phyloP scores from a whole-genome alignment of 2,888 invertebrate species.

The Parapristionchus giblindavisi region DNA sequence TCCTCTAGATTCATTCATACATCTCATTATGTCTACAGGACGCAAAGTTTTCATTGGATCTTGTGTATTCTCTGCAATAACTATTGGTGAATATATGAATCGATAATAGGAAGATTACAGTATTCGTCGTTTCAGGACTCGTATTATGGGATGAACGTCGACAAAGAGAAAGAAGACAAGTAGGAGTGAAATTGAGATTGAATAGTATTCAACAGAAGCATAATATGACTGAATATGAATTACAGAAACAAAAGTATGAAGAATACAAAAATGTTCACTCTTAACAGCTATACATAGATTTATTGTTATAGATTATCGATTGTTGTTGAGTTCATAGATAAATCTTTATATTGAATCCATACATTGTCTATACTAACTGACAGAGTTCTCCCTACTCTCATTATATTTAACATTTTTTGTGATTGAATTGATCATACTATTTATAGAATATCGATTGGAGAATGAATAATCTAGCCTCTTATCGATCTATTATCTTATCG shows the following conservation, averaged over 20 bases:
- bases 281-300: no score
- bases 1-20: not conserved
- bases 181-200: constrained; percentile 60
- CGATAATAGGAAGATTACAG: not conserved
- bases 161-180: constrained; percentile 62
- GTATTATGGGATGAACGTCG: constrained; percentile 64
- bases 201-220: constrained; percentile 60
- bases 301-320: no score
- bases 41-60: constrained; percentile 59
- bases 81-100: constrained; percentile 50
- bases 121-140: constrained; percentile 46
- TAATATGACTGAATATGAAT: constrained; percentile 66
- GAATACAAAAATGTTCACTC: constrained; percentile 57
- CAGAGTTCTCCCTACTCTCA: no score
- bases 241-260: constrained; percentile 58
- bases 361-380: no score
- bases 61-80: constrained; percentile 60
- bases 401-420: no score
- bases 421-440: no score
- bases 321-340: no score
- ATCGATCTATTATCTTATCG: no score
- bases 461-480: no score
- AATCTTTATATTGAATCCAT: no score
- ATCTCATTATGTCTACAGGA: constrained; percentile 40
- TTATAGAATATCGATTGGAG: no score